Base-by-base conservation (phyloP, 2,888 invertebrate genomes). In the Schrankia costaestrigalis region DNA sequence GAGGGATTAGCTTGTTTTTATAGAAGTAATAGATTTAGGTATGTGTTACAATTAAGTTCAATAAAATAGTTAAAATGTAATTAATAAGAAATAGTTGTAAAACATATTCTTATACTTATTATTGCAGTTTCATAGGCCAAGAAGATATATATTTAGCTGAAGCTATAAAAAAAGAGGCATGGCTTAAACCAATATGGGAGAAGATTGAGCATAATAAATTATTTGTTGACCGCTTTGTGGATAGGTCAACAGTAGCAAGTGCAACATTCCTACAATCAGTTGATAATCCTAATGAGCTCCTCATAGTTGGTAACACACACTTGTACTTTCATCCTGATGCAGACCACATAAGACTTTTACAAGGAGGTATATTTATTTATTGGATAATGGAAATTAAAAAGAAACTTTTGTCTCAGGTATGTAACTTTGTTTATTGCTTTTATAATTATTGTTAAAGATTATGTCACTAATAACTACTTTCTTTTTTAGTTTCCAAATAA, bases 281-380 rank as follows among this genome's bases (percentile, higher is more conserved):
- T 43, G 91, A 90, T 8, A 89, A 89, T 37, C 78, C 82, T 2
- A 76, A 83, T 37, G 89, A 92, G 56, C 76, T 92, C 34, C 57
- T 95, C 18, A 66, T 95, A 19, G 84, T 93, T 46, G 97, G 93
- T 9, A 98, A 97, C 67, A 97, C 96, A 1, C 98, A 99, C 87
- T 89, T 98, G 27, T 98, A 96, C 82, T 98, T 97, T 65, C 95
- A 96, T 71, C 97, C 97, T 0, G 92, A 94, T 73, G 95, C 97
- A 3, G 95, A 96, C 77, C 95, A 97, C 64, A 93, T 98, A 52
- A 89, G 98, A 42, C 82, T 97, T 3, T 71, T 98, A 11, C 98
- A 98, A 89, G 93, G 93, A 15, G 93, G 93, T 15, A 90, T 94
- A 44, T 89, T 91, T 12, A 89, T 97, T 46, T 83, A 90, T 23